These are phyloP conservation scores for Salticus scenicus DNA, from an alignment of 2,888 invertebrate species.

Conservation along the genomic window DNA sequence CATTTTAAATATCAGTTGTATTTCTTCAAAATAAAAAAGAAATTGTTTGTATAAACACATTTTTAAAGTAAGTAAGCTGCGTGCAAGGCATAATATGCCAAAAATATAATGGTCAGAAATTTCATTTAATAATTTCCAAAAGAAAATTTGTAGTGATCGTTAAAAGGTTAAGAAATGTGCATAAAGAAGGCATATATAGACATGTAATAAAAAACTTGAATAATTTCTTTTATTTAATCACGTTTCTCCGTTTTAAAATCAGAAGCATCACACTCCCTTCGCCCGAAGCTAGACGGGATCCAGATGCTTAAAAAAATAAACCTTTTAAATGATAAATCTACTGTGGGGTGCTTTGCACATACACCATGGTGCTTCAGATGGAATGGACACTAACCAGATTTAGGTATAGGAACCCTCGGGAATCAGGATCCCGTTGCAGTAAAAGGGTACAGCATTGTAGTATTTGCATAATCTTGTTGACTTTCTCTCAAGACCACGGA, in stretches of 20 bases:
- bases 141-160: too few species aligned
- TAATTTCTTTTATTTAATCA: background rate
- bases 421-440: background rate
- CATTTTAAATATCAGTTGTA: too few species aligned
- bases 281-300: background rate
- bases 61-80: too few species aligned
- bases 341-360: slow-evolving; percentile 10
- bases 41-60: too few species aligned
- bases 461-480: slow-evolving; percentile 65
- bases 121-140: too few species aligned
- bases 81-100: too few species aligned
- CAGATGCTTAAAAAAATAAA: background rate
- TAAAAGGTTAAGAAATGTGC: too few species aligned
- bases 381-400: slow-evolving; percentile 56
- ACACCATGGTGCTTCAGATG: background rate
- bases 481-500: slow-evolving; percentile 3
- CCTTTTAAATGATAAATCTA: slow-evolving; percentile 17
- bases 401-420: slow-evolving; percentile 17
- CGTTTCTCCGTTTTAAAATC: slow-evolving; percentile 28
- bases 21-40: too few species aligned
- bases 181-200: too few species aligned
- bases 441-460: slow-evolving; percentile 21
- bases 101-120: too few species aligned
- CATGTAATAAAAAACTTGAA: too few species aligned
- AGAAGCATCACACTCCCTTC: background rate